Evolutionary conservation across 2,113 vertebrate genomes (phyloP).

Genomic region (Cyphomyrus discorhynchus): DNA sequence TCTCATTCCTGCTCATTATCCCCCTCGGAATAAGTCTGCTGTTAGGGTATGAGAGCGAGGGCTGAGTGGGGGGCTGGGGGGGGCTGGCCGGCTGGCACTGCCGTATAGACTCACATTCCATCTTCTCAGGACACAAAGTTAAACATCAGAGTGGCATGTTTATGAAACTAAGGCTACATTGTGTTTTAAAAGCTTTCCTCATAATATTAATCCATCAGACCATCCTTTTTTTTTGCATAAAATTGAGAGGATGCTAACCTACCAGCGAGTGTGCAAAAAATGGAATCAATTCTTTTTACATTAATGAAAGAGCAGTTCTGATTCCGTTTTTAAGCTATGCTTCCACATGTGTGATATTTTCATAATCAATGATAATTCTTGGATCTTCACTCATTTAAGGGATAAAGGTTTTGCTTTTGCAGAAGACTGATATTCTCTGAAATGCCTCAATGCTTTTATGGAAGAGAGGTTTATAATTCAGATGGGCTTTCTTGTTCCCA

Average conservation of each 20-base stretch:
- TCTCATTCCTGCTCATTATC: not conserved
- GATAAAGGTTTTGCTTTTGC: not conserved
- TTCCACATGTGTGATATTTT: not conserved
- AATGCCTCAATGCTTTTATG: not conserved
- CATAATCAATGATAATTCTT: not conserved
- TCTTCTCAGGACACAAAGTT: not conserved
- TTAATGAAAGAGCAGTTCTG: not conserved
- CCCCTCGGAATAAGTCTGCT: not conserved
- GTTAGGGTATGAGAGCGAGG: not conserved
- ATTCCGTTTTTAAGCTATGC: not conserved
- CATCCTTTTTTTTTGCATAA: not conserved
- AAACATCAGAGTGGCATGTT: not conserved
- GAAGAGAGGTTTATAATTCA: not conserved
- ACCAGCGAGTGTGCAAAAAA: not conserved
- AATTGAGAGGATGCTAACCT: not conserved
- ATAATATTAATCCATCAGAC: not conserved
- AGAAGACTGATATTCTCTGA: not conserved
- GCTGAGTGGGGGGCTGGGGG: not conserved
- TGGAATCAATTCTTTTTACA: not conserved
- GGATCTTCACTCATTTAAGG: not conserved
- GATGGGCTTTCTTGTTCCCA: not conserved
- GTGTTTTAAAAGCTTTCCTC: not conserved
- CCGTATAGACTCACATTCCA: not conserved
- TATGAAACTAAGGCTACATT: not conserved
- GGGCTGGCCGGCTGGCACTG: not conserved